A percentile compares a stretch with the other conserved stretches of the same genome.
These are phyloP conservation scores for Leucosticte australis DNA, from an alignment of 2,113 vertebrate species.

Conservation along the genomic window DNA sequence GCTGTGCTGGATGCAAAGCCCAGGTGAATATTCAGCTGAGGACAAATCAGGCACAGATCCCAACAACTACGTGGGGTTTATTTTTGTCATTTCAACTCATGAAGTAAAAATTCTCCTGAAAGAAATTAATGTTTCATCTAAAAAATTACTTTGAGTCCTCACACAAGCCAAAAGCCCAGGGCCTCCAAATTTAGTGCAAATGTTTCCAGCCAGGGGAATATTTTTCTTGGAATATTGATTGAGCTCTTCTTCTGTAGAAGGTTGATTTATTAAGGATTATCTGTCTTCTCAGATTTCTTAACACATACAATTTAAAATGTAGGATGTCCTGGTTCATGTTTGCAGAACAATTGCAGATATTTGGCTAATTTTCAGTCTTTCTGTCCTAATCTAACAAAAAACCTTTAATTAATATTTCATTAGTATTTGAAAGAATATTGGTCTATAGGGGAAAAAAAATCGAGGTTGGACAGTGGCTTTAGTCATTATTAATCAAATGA, in stretches of 20 bases:
- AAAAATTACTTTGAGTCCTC: background rate
- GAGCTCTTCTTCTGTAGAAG: background rate
- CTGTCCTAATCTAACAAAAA: background rate
- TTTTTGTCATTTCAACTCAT: background rate
- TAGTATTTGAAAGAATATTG: background rate
- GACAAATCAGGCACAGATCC: background rate
- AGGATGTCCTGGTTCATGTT: background rate
- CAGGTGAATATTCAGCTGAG: background rate
- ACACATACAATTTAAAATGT: background rate
- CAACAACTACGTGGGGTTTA: background rate
- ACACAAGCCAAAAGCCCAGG: background rate
- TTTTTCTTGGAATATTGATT: background rate
- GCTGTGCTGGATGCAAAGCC: background rate
- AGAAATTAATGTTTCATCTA: background rate
- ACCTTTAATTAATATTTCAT: background rate
- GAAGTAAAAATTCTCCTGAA: background rate
- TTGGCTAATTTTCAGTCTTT: background rate
- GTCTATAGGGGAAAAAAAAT: background rate
- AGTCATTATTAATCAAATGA: background rate
- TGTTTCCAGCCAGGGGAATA: background rate
- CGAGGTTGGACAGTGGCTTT: background rate
- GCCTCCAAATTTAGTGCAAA: background rate
- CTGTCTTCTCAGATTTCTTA: background rate
- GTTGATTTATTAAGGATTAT: background rate
- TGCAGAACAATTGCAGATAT: background rate